Evolutionary conservation across 2,113 vertebrate genomes (phyloP).

Genomic region (Seriola aureovittata): DNA sequence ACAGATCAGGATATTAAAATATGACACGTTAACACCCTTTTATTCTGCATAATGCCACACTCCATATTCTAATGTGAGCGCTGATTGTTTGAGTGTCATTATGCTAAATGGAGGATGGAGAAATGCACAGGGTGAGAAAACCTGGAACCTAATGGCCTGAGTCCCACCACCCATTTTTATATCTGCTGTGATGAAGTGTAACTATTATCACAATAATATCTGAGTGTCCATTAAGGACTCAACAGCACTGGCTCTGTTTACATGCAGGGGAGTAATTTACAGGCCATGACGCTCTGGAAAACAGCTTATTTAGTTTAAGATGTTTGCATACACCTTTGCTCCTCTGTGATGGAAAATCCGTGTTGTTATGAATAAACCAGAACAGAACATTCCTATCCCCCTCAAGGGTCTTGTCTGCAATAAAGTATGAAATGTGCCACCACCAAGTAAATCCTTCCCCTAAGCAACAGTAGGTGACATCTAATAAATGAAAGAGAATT

Average conservation of each 20-base stretch:
- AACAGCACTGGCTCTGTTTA: slow-evolving; percentile 41
- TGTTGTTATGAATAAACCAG: slow-evolving; percentile 42
- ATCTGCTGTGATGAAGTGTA: slow-evolving; percentile 64
- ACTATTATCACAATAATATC: slow-evolving; percentile 65
- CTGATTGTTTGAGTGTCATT: slow-evolving; percentile 76
- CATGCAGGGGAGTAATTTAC: slow-evolving; percentile 40
- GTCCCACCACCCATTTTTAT: slow-evolving; percentile 59
- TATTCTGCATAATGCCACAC: slow-evolving; percentile 70
- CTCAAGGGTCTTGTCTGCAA: slow-evolving; percentile 20
- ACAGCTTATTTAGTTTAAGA: slow-evolving; percentile 38
- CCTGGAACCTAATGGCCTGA: slow-evolving; percentile 68
- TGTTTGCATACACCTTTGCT: slow-evolving; percentile 14
- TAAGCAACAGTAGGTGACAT: slow-evolving; percentile 24
- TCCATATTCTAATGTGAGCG: slow-evolving; percentile 62
- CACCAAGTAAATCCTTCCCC: slow-evolving; percentile 23
- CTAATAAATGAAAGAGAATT: slow-evolving; percentile 32
- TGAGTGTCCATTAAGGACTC: slow-evolving; percentile 57
- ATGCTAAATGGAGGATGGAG: slow-evolving; percentile 76
- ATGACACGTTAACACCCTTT: slow-evolving; percentile 68
- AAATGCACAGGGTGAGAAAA: slow-evolving; percentile 64
- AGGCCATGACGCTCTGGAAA: slow-evolving; percentile 26
- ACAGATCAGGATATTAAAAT: slow-evolving; percentile 72
- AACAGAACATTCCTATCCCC: slow-evolving; percentile 25
- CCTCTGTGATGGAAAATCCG: slow-evolving; percentile 9
- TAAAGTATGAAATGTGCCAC: slow-evolving; percentile 41